Conservation (phyloP, 2,888 invertebrate species). For the Mythimna impura region DNA sequence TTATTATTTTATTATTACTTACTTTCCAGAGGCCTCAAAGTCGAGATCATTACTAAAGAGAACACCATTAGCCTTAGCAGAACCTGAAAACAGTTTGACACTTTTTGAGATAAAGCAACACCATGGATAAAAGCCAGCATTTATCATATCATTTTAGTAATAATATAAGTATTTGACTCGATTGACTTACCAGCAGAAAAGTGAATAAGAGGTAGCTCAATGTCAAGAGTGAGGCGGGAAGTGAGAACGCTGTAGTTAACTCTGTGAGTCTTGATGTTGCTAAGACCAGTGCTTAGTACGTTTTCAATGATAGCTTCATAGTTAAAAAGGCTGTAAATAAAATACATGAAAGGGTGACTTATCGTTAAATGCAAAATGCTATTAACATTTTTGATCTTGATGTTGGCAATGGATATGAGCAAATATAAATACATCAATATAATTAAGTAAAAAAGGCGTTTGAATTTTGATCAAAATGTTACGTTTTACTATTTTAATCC, state of each 20-base stretch:
- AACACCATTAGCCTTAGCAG: constrained; percentile 33
- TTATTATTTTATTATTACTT: constrained; percentile 4
- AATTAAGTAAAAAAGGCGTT: no score
- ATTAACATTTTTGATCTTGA: neutral
- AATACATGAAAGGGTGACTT: neutral
- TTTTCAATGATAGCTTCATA: constrained; percentile 58
- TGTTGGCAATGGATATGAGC: neutral
- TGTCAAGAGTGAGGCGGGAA: constrained; percentile 71
- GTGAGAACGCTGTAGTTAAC: constrained; percentile 69
- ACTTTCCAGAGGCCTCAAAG: constrained; percentile 59
- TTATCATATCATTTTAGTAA: no score
- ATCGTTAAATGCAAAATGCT: neutral
- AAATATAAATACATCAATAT: neutral
- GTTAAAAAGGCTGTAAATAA: constrained; percentile 71
- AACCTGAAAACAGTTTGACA: constrained; percentile 42
- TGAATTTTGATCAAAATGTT: neutral
- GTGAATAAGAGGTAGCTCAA: constrained; percentile 74
- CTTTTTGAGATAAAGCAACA: neutral
- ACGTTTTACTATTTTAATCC: neutral
- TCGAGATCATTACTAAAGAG: constrained; percentile 50
- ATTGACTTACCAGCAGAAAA: constrained; percentile 70
- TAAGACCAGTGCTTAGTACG: constrained; percentile 72
- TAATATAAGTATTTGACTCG: no score
- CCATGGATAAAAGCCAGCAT: no score
- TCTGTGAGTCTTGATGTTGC: constrained; percentile 76